Evolutionary conservation across 2,113 vertebrate genomes (phyloP).

Genomic region (Montifringilla adamsi): DNA sequence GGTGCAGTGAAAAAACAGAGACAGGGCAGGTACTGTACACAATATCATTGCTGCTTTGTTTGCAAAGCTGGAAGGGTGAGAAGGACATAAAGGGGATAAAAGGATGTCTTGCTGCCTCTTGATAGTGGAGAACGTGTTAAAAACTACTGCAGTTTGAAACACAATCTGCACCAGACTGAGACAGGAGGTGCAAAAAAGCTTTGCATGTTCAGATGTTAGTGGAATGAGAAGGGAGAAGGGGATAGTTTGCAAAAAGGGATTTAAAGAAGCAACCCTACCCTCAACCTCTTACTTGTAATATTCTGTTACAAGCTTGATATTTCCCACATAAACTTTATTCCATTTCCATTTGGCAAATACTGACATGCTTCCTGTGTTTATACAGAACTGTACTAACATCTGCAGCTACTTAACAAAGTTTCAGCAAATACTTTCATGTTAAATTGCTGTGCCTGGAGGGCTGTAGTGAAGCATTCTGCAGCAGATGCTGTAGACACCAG

Average conservation of each 20-base stretch:
- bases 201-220: not conserved
- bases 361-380: slow-evolving; percentile 9
- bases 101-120: not conserved
- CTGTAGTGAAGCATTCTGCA: not conserved
- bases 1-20: slow-evolving; percentile 96
- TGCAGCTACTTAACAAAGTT: slow-evolving; percentile 34
- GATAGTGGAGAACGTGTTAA: not conserved
- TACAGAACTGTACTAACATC: slow-evolving; percentile 20
- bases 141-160: not conserved
- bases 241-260: not conserved
- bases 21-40: slow-evolving; percentile 78
- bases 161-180: not conserved
- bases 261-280: not conserved
- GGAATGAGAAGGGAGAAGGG: not conserved
- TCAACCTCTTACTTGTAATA: not conserved
- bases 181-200: not conserved
- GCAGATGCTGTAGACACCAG: not conserved
- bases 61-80: not conserved
- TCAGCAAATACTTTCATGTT: not conserved
- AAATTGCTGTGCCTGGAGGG: not conserved
- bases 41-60: not conserved
- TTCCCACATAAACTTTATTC: slow-evolving; percentile 26
- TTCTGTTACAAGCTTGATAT: not conserved
- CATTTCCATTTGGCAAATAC: not conserved
- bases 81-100: not conserved